Percentiles rank a stretch among this genome's conserved stretches.
These are phyloP conservation scores for Gnathonemus longibarbis DNA, from an alignment of 2,113 vertebrate species.

Conservation along the genomic window DNA sequence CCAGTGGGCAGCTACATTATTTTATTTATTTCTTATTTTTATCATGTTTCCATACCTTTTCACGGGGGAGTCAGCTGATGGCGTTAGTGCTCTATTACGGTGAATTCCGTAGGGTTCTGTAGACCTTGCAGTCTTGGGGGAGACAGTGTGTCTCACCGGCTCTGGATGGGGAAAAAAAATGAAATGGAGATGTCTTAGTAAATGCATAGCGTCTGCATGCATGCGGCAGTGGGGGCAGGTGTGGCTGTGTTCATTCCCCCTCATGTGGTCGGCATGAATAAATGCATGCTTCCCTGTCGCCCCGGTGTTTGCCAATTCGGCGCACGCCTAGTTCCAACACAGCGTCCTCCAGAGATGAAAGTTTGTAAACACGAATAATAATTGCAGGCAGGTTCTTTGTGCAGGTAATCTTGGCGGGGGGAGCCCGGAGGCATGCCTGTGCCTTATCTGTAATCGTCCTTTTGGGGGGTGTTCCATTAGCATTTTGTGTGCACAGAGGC, in stretches of 20 bases:
- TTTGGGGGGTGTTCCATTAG: conserved; percentile 46
- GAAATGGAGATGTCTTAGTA: conserved; percentile 52
- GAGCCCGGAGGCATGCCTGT: conserved; percentile 32
- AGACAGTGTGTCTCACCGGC: background rate
- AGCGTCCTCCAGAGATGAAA: conserved; percentile 56
- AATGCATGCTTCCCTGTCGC: conserved; percentile 54
- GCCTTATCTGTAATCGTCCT: conserved; percentile 35
- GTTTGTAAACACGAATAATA: conserved; percentile 75
- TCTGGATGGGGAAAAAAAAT: background rate
- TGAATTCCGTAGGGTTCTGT: background rate
- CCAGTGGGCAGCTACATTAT: background rate
- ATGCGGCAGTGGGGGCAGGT: background rate
- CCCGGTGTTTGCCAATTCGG: conserved; percentile 54
- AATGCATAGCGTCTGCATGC: conserved; percentile 46
- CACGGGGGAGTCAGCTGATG: background rate
- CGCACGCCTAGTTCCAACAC: conserved; percentile 45
- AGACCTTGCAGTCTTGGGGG: background rate
- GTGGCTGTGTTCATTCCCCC: conserved; percentile 33
- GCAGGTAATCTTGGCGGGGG: conserved; percentile 60
- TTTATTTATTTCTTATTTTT: background rate
- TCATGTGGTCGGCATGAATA: conserved; percentile 55
- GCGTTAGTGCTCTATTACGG: conserved; percentile 22
- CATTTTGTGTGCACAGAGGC: conserved; percentile 51
- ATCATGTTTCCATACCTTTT: background rate
- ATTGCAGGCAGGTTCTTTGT: conserved; percentile 57